Conservation (phyloP, 2,113 vertebrate genomes). For the Ploceus nigricollis region DNA sequence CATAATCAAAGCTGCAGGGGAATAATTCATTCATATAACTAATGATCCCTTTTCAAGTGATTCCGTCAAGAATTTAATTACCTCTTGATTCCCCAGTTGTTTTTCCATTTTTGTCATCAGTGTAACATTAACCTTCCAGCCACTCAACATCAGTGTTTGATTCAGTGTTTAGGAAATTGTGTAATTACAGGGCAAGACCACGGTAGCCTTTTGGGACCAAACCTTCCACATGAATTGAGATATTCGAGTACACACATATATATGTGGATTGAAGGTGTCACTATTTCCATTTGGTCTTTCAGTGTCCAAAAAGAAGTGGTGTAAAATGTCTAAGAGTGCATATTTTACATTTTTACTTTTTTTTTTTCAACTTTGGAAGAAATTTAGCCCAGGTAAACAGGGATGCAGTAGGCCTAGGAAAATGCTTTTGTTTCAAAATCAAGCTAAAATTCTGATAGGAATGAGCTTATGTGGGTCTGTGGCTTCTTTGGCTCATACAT, state of each 20-base stretch:
- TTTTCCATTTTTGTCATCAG: slow-evolving; percentile 24
- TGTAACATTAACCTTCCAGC: slow-evolving; percentile 10
- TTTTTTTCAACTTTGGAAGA: neutral
- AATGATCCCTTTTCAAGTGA: slow-evolving; percentile 25
- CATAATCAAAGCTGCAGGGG: neutral
- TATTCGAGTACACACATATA: neutral
- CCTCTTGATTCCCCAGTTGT: slow-evolving; percentile 41
- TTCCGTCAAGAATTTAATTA: slow-evolving; percentile 52
- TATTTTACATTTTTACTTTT: neutral
- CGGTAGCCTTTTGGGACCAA: neutral
- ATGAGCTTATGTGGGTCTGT: neutral
- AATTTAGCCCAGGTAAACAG: neutral
- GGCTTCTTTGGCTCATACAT: neutral
- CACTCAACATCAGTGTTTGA: neutral
- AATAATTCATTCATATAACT: neutral
- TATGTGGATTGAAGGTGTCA: neutral
- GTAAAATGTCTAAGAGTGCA: neutral
- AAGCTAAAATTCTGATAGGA: neutral
- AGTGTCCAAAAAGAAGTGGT: neutral
- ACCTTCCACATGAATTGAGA: neutral
- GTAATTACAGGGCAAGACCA: neutral
- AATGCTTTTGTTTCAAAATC: neutral
- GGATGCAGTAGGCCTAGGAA: neutral
- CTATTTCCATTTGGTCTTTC: neutral
- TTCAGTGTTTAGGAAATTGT: neutral